These are phyloP conservation scores for Pantherophis guttatus DNA, from an alignment of 2,113 vertebrate genomes.

Conservation along the genomic window DNA sequence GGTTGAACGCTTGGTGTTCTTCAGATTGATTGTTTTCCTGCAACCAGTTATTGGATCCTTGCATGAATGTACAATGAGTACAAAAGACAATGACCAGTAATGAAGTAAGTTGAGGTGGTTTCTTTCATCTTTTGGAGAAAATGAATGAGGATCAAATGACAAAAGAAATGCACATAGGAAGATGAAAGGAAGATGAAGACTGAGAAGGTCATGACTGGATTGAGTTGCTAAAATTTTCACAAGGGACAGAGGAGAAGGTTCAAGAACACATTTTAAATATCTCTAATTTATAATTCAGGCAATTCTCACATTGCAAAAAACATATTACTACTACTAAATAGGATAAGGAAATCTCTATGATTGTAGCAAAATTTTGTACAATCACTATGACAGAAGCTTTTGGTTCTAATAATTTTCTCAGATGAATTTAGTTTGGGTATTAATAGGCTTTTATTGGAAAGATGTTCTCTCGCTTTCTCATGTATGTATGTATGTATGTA, in stretches of 20 bases:
- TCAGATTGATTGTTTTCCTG: background rate
- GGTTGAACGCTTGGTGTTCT: background rate
- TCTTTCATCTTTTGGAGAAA: background rate
- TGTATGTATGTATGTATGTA: no score
- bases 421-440: background rate
- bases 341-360: background rate
- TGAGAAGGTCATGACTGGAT: background rate
- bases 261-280: background rate
- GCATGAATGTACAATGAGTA: background rate
- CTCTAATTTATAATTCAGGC: background rate
- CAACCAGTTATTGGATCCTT: background rate
- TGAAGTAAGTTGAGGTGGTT: background rate
- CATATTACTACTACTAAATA: background rate
- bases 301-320: background rate
- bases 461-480: no score
- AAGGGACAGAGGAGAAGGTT: background rate
- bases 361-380: background rate
- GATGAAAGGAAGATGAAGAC: background rate
- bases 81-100: background rate
- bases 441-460: background rate
- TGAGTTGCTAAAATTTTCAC: background rate
- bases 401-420: background rate
- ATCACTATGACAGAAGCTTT: background rate
- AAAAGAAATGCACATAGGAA: background rate
- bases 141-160: background rate